Conservation (phyloP, 1,140 invertebrate species). For the Phortica variegata region DNA sequence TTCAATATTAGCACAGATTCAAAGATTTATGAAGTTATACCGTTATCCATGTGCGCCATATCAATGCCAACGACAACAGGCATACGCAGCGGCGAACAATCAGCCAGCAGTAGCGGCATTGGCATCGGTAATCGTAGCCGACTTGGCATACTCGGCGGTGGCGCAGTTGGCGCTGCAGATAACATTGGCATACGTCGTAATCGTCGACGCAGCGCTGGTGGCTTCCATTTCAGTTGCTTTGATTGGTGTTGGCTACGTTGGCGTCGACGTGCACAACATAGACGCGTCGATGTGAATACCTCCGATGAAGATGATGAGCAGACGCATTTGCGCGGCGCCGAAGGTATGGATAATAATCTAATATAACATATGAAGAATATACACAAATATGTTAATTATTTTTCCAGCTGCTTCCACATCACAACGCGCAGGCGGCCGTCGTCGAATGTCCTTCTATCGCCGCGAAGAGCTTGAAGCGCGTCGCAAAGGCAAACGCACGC, state of each 20-base stretch:
- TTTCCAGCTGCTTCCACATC: constrained; percentile 24
- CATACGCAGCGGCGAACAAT: constrained; percentile 1
- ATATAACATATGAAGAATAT: constrained; percentile 1
- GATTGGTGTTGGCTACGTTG: constrained; percentile 29
- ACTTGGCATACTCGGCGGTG: constrained; percentile 24
- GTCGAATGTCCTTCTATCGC: constrained; percentile 48
- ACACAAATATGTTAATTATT: background rate
- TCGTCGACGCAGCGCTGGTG: constrained; percentile 21
- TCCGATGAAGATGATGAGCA: constrained; percentile 44
- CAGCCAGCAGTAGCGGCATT: constrained; percentile 14
- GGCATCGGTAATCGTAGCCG: constrained; percentile 14
- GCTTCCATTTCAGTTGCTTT: constrained; percentile 26
- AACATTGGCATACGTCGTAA: constrained; percentile 20
- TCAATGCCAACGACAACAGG: constrained; percentile 27
- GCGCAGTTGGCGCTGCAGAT: constrained; percentile 18
- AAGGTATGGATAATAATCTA: no score
- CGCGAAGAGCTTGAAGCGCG: constrained; percentile 54
- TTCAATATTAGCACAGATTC: constrained; percentile 43
- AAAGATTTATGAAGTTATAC: constrained; percentile 51
- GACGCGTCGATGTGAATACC: constrained; percentile 22
- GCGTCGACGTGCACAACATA: constrained; percentile 6
- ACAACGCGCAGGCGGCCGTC: constrained; percentile 34
- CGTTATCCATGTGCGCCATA: constrained; percentile 46
- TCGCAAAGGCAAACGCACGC: constrained; percentile 61
- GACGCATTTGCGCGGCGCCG: constrained; percentile 30